Evolutionary conservation across 1,140 invertebrate genomes (phyloP).

Genomic region (Linepithema humile): DNA sequence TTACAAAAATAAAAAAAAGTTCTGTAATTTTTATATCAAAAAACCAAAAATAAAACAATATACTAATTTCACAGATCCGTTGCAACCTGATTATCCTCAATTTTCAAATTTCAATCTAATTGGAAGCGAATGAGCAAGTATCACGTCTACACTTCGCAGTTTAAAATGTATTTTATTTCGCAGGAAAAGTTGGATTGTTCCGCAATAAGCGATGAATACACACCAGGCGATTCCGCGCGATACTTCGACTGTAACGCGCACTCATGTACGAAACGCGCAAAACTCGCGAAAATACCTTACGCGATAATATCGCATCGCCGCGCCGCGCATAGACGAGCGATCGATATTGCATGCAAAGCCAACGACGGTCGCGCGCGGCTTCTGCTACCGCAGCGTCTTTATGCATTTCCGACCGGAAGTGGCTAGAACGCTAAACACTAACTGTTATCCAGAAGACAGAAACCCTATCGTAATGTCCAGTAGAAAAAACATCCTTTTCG

Average conservation of each 20-base stretch:
- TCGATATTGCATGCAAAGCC: slow-evolving; percentile 61
- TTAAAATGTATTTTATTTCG: background rate
- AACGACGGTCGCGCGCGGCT: slow-evolving; percentile 23
- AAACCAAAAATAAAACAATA: no score
- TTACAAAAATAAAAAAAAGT: no score
- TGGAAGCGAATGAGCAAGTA: background rate
- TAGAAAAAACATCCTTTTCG: background rate
- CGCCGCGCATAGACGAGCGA: slow-evolving; percentile 14
- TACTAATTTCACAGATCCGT: no score
- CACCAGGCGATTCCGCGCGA: slow-evolving; percentile 4
- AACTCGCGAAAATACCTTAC: slow-evolving; percentile 11
- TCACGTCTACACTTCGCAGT: background rate
- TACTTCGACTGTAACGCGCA: background rate
- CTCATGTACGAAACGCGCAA: background rate
- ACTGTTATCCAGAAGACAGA: background rate
- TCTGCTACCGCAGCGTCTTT: slow-evolving; percentile 58
- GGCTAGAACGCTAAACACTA: slow-evolving; percentile 17
- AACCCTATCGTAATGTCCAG: background rate
- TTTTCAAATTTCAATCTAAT: background rate
- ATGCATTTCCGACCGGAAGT: slow-evolving; percentile 66
- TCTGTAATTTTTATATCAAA: no score
- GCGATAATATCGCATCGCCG: slow-evolving; percentile 39
- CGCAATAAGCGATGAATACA: background rate
- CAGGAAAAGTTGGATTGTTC: background rate
- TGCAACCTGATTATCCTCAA: background rate